Evolutionary conservation across 2,888 invertebrate species (phyloP).

Genomic region (Eupithecia tripunctaria): DNA sequence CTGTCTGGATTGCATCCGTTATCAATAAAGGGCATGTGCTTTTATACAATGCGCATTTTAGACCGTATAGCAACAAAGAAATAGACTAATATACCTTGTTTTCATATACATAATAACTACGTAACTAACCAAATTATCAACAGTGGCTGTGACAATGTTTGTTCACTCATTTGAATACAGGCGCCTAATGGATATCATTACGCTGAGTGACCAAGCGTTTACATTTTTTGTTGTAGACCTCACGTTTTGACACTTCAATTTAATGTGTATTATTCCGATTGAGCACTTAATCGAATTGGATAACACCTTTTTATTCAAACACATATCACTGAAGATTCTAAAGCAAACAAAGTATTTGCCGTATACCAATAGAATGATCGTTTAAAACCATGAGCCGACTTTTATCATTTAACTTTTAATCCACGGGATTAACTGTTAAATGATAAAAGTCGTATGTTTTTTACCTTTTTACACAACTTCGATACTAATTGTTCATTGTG

Average conservation of each 20-base stretch:
- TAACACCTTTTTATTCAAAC: not conserved
- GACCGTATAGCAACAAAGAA: conserved; percentile 8
- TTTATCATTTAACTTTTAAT: too few relatives aligned
- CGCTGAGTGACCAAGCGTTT: conserved; percentile 19
- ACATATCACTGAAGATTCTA: conserved; percentile 3
- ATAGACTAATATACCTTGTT: not conserved
- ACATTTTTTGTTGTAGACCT: not conserved
- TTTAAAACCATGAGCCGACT: not conserved
- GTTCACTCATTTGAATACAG: conserved; percentile 18
- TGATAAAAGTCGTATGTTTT: not conserved
- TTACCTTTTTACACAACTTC: not conserved
- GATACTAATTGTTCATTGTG: not conserved
- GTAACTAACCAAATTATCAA: conserved; percentile 12
- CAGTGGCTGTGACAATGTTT: conserved; percentile 34
- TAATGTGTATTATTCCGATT: conserved; percentile 2
- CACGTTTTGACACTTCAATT: conserved; percentile 10
- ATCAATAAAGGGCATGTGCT: not conserved
- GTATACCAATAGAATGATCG: not conserved
- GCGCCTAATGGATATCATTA: conserved; percentile 25
- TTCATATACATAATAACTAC: not conserved
- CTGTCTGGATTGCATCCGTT: not conserved
- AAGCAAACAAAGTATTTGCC: not conserved
- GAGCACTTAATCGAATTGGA: not conserved
- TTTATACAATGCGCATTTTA: not conserved
- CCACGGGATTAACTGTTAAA: not conserved